A percentile compares a stretch with the other conserved stretches of the same genome.
Conservation (phyloP, 2,797 vertebrate species). For the Syncerus caffer region DNA sequence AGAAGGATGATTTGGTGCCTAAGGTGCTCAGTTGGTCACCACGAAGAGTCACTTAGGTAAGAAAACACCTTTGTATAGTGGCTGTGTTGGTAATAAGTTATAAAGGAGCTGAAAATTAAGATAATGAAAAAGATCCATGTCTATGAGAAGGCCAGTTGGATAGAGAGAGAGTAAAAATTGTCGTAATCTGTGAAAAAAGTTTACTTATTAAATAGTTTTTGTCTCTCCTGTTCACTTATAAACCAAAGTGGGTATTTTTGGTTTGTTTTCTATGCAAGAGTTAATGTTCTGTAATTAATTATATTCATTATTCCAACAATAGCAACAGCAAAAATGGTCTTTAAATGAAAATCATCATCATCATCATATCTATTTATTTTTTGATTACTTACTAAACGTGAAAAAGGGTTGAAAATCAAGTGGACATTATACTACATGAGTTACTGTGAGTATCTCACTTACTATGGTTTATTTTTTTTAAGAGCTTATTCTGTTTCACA, state of each 20-base stretch:
- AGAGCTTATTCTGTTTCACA: slow-evolving; percentile 54
- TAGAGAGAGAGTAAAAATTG: background rate
- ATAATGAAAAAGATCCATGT: background rate
- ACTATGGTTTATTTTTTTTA: background rate
- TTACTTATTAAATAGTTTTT: background rate
- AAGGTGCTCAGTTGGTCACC: background rate
- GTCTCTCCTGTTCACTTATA: background rate
- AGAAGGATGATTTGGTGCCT: slow-evolving; percentile 12
- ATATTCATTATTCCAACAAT: background rate
- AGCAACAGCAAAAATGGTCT: background rate
- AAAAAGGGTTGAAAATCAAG: slow-evolving; percentile 10
- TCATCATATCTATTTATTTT: background rate
- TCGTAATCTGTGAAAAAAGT: background rate
- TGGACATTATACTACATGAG: background rate
- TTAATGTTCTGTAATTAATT: background rate
- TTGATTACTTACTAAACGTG: background rate
- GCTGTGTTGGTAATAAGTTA: background rate
- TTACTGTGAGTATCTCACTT: slow-evolving; percentile 41
- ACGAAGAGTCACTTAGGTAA: background rate
- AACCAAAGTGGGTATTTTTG: background rate
- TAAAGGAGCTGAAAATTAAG: background rate
- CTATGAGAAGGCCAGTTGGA: background rate
- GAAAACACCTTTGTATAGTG: background rate
- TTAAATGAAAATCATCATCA: slow-evolving; percentile 26
- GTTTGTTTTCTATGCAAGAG: background rate